Evolutionary conservation across 2,797 vertebrate species (phyloP).

Genomic region (Tragelaphus oryx): DNA sequence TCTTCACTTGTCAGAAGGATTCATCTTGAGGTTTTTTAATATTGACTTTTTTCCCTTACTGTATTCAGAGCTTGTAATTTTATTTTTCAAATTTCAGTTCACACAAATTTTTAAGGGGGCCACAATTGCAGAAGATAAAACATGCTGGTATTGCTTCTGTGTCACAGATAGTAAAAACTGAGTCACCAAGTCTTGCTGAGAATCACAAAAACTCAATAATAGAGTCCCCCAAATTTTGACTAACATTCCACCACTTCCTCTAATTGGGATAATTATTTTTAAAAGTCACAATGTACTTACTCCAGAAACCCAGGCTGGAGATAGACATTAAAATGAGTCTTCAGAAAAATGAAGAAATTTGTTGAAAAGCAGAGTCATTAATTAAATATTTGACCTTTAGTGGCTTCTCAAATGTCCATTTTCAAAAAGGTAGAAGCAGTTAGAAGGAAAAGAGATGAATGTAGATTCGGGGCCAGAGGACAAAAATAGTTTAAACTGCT

Average conservation of each 20-base stretch:
- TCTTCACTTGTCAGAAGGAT: constrained; percentile 25
- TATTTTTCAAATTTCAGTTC: constrained; percentile 27
- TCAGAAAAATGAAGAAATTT: constrained; percentile 41
- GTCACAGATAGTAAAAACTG: background rate
- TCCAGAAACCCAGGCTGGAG: background rate
- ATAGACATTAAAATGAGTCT: constrained; percentile 36
- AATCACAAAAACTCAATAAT: background rate
- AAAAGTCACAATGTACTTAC: background rate
- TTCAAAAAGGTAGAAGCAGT: constrained; percentile 38
- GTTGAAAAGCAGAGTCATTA: background rate
- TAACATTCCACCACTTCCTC: background rate
- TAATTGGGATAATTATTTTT: constrained; percentile 5
- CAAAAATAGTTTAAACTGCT: background rate
- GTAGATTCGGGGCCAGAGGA: background rate
- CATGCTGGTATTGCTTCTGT: background rate
- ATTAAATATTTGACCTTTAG: constrained; percentile 37
- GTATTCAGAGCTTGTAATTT: constrained; percentile 19
- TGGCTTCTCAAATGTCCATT: constrained; percentile 30
- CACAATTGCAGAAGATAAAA: background rate
- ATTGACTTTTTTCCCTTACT: background rate
- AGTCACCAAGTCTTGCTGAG: background rate
- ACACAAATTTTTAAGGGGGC: background rate
- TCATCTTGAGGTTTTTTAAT: constrained; percentile 25
- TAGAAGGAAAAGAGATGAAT: constrained; percentile 35
- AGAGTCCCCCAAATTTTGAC: constrained; percentile 8